Conservation (phyloP, 1,140 invertebrate species). For the Brachionus rotundiformis region DNA sequence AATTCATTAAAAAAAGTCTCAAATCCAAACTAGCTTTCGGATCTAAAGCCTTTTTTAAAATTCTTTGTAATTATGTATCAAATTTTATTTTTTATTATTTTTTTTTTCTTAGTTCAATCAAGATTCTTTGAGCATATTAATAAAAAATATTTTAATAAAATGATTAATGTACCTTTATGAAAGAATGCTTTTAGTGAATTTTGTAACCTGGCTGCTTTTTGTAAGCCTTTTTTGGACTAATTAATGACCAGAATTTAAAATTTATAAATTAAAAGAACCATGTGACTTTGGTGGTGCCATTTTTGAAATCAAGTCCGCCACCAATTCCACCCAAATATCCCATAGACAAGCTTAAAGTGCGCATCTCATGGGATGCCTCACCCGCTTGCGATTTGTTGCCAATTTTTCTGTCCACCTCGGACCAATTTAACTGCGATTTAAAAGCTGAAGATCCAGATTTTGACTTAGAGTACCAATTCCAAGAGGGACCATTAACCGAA, state of each 20-base stretch:
- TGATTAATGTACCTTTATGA: conserved; percentile 21
- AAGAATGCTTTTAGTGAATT: not conserved
- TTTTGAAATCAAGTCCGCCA: too few relatives aligned
- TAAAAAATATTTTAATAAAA: not conserved
- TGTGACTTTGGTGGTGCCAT: not conserved
- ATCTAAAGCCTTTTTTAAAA: not conserved
- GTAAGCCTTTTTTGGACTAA: not conserved
- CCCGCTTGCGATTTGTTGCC: not conserved
- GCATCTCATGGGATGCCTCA: not conserved
- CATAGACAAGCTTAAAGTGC: not conserved
- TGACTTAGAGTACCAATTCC: not conserved
- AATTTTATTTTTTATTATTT: conserved; percentile 8
- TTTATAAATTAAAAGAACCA: not conserved
- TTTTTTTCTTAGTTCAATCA: not conserved
- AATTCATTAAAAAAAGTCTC: conserved; percentile 1
- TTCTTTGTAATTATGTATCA: conserved; percentile 12
- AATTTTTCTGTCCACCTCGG: not conserved
- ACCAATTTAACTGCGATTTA: not conserved
- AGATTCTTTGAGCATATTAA: not conserved
- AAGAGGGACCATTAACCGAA: not conserved
- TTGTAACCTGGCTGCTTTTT: not conserved
- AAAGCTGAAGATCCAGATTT: too few relatives aligned
- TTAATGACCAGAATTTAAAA: too few relatives aligned
- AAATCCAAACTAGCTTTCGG: not conserved
- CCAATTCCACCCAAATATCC: not conserved